Evolutionary conservation across 2,113 vertebrate species (phyloP).

Genomic region (Tinamus guttatus): DNA sequence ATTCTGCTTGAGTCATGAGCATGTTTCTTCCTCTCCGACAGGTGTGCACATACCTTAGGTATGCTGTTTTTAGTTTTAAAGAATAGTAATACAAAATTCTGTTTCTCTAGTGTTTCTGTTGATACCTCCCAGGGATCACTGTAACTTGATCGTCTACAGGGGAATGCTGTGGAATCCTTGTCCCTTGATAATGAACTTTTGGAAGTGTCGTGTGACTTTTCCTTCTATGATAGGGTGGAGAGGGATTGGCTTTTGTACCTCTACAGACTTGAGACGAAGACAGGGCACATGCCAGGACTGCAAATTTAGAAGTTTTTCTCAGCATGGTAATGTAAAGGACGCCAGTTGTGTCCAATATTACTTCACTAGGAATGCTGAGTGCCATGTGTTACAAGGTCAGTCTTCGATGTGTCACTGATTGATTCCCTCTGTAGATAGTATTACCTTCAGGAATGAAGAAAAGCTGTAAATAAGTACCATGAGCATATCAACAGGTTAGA

Average conservation of each 20-base stretch:
- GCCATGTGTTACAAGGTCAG: background rate
- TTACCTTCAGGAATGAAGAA: background rate
- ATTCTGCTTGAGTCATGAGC: background rate
- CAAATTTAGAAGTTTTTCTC: background rate
- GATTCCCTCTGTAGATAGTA: background rate
- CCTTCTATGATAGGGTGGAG: background rate
- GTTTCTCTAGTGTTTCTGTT: background rate
- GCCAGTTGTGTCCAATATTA: accelerated
- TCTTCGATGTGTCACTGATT: background rate
- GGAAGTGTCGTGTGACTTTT: background rate
- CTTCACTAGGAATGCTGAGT: background rate
- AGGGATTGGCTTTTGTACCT: background rate
- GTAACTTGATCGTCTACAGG: background rate
- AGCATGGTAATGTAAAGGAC: background rate
- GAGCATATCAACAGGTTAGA: background rate
- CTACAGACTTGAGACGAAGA: background rate
- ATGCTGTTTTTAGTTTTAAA: background rate
- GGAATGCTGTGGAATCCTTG: background rate
- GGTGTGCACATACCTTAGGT: background rate
- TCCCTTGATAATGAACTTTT: background rate
- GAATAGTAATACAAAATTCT: background rate
- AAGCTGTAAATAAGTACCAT: background rate
- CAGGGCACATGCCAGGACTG: background rate
- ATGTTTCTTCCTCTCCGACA: background rate
- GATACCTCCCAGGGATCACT: background rate